phyloP scores from a whole-genome alignment of 2,888 invertebrate species.

The Hemicrepidius hirtus region DNA sequence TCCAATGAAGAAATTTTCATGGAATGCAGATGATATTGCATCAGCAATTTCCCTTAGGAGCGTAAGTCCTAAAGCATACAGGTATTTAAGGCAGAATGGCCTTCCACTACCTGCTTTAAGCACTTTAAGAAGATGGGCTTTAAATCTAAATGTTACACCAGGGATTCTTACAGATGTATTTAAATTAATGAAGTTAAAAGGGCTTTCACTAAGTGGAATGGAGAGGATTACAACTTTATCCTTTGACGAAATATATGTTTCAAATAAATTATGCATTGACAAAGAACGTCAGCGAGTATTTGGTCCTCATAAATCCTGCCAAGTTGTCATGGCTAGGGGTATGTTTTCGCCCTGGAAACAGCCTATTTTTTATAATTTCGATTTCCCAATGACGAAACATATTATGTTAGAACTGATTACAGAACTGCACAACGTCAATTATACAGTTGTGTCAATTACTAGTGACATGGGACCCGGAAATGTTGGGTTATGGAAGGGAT shows the following conservation, averaged over 20 bases:
- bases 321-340: slow-evolving; percentile 55
- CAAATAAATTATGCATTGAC: slow-evolving; percentile 54
- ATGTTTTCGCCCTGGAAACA: slow-evolving; percentile 58
- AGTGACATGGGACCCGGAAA: slow-evolving; percentile 9
- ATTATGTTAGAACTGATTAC: slow-evolving; percentile 54
- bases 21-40: slow-evolving; percentile 47
- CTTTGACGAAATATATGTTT: slow-evolving; percentile 59
- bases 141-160: slow-evolving; percentile 48
- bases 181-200: slow-evolving; percentile 51
- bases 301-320: slow-evolving; percentile 56
- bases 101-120: slow-evolving; percentile 49
- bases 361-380: slow-evolving; percentile 59
- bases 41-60: slow-evolving; percentile 47
- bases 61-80: slow-evolving; percentile 50
- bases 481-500: neutral
- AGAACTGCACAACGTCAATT: neutral
- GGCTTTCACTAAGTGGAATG: slow-evolving; percentile 26
- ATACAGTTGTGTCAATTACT: slow-evolving; percentile 24
- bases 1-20: slow-evolving; percentile 19
- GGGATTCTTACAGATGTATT: slow-evolving; percentile 55
- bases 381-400: slow-evolving; percentile 56
- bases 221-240: slow-evolving; percentile 52
- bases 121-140: slow-evolving; percentile 50
- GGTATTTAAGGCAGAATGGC: slow-evolving; percentile 40
- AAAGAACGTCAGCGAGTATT: slow-evolving; percentile 50